Evolutionary conservation across 2,888 invertebrate species (phyloP).

Genomic region (Eupithecia inturbata): DNA sequence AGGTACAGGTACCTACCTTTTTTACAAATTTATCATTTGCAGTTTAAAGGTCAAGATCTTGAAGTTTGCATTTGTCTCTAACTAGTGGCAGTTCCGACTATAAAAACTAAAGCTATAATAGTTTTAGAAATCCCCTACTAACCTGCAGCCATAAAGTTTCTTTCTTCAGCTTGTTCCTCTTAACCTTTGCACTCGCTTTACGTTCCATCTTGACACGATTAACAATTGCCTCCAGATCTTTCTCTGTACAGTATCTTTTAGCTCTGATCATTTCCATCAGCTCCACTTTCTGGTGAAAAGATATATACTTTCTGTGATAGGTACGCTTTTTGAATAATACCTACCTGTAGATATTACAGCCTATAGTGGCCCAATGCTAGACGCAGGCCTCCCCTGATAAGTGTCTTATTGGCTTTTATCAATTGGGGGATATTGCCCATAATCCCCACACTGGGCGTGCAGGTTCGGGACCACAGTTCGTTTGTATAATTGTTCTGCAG

Average conservation of each 20-base stretch:
- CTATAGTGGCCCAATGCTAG: not conserved
- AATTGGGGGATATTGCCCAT: not conserved
- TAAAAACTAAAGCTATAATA: too few relatives aligned
- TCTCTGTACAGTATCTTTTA: conserved; percentile 54
- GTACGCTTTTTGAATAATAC: not conserved
- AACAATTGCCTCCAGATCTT: conserved; percentile 57
- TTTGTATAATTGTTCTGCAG: too few relatives aligned
- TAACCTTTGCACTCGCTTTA: conserved; percentile 44
- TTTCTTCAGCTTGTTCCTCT: conserved; percentile 46
- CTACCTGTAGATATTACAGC: too few relatives aligned
- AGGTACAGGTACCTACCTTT: too few relatives aligned
- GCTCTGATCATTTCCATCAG: conserved; percentile 67
- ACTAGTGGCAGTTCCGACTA: too few relatives aligned
- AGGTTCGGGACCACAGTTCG: not conserved
- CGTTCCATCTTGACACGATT: conserved; percentile 60
- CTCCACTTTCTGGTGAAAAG: conserved; percentile 66
- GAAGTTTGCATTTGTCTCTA: too few relatives aligned
- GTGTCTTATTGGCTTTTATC: not conserved
- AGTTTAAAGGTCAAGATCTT: too few relatives aligned
- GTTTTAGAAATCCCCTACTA: not conserved
- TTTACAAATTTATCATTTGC: too few relatives aligned
- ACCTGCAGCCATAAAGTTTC: conserved; percentile 52
- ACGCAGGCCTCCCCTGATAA: not conserved
- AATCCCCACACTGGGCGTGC: not conserved
- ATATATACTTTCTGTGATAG: too few relatives aligned